These are phyloP conservation scores for Akabosia matsudoensis DNA, from an alignment of 1,140 invertebrate species.

Conservation along the genomic window DNA sequence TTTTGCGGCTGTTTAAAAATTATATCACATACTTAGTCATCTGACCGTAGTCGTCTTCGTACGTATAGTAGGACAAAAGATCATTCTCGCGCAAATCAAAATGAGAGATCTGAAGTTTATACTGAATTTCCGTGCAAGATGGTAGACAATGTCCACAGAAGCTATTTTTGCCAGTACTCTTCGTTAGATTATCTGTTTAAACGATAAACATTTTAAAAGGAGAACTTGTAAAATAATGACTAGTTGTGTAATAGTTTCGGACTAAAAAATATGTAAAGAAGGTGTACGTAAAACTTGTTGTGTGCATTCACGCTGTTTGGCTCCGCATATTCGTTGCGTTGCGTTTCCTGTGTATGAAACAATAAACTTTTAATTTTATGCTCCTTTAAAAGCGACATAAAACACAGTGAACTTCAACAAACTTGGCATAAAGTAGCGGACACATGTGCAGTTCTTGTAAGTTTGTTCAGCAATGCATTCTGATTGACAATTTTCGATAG, in stretches of 20 bases:
- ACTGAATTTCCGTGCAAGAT: constrained; percentile 39
- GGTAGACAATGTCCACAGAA: constrained; percentile 26
- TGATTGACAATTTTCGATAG: constrained; percentile 39
- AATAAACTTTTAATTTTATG: not conserved
- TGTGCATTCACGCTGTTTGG: too few species aligned
- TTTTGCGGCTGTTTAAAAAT: too few species aligned
- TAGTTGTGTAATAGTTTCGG: too few species aligned
- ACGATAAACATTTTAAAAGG: too few species aligned
- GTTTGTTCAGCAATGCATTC: constrained; percentile 38
- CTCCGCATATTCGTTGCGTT: too few species aligned
- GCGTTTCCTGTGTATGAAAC: too few species aligned
- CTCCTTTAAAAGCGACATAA: not conserved
- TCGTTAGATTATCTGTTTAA: not conserved
- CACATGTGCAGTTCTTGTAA: constrained; percentile 12
- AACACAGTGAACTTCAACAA: not conserved
- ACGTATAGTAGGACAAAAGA: not conserved
- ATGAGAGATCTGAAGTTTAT: not conserved
- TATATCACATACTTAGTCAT: too few species aligned
- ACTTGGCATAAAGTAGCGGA: constrained; percentile 45
- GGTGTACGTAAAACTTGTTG: too few species aligned
- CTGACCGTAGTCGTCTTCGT: too few species aligned
- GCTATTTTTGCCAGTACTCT: not conserved
- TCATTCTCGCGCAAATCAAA: not conserved
- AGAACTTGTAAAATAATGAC: not conserved
- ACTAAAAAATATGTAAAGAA: too few species aligned